Evolutionary conservation across 2,113 vertebrate species (phyloP).

Genomic region (Sorex fumeus): DNA sequence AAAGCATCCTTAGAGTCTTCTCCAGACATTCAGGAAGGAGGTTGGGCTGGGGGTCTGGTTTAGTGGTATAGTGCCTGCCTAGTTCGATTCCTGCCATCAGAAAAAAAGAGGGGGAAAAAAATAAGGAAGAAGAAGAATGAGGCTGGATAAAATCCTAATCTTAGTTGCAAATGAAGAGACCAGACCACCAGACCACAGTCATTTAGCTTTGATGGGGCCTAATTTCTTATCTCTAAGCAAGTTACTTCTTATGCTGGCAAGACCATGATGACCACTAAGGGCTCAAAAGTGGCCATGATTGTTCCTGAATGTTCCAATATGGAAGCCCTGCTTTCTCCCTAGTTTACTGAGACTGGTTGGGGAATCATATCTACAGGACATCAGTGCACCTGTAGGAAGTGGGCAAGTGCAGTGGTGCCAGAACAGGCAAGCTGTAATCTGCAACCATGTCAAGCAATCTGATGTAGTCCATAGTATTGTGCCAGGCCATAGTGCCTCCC

Average conservation of each 20-base stretch:
- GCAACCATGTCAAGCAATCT: background rate
- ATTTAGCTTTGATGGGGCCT: no score
- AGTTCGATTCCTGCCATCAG: no score
- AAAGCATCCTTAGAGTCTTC: background rate
- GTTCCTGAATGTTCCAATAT: background rate
- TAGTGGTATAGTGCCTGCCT: no score
- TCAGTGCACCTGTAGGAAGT: background rate
- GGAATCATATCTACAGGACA: background rate
- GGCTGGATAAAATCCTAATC: slow-evolving; percentile 26
- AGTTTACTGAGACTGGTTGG: slow-evolving; percentile 16
- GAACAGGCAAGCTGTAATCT: slow-evolving; percentile 29
- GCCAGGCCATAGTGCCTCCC: background rate
- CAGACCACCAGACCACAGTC: background rate
- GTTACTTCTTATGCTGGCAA: background rate
- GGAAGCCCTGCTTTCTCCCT: background rate
- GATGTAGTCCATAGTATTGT: background rate
- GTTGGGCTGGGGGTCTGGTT: background rate
- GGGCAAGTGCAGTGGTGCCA: background rate
- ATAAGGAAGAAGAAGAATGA: background rate
- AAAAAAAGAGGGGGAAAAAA: no score
- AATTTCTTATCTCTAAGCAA: background rate
- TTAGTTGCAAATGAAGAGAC: slow-evolving; percentile 47
- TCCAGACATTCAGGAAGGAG: slow-evolving; percentile 4
- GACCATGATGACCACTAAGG: background rate
- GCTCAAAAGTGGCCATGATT: background rate